A percentile compares a stretch with the other conserved stretches of the same genome.
These are phyloP conservation scores for Acheta domesticus DNA, from an alignment of 2,888 invertebrate species.

Conservation along the genomic window DNA sequence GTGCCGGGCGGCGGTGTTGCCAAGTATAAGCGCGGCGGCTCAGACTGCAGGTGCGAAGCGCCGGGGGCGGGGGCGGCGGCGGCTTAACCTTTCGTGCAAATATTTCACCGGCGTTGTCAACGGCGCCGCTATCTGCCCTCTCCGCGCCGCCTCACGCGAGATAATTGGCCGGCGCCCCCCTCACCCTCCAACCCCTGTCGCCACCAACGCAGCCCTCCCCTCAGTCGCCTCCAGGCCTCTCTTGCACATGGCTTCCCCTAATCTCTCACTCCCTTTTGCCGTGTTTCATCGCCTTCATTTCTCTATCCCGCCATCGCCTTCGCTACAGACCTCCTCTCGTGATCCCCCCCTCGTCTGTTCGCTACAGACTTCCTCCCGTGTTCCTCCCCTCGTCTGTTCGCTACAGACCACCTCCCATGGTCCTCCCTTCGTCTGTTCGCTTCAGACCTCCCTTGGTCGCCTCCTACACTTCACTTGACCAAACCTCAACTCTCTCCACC, in stretches of 20 bases:
- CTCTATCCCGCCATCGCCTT: no score
- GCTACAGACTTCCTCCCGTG: no score
- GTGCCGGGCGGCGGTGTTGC: not conserved
- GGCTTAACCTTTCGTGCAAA: conserved; percentile 18
- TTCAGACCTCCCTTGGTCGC: no score
- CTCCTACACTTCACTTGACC: no score
- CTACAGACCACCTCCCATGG: no score
- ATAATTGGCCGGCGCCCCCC: not conserved
- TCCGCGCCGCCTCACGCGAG: conserved; percentile 3
- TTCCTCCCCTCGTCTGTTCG: no score
- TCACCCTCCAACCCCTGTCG: not conserved
- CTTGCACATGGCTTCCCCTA: not conserved
- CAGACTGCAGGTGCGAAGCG: not conserved
- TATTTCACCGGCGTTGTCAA: conserved; percentile 18
- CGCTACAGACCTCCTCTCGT: no score
- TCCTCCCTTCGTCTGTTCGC: no score
- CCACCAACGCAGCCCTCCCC: not conserved
- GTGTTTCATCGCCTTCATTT: no score
- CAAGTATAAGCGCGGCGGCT: not conserved
- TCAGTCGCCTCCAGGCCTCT: not conserved
- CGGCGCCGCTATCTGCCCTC: not conserved
- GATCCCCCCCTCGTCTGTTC: no score
- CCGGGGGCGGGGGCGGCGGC: no score
- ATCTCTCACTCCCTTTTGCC: not conserved
- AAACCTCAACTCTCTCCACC: no score